A percentile compares a stretch with the other conserved stretches of the same genome.
Evolutionary conservation across 2,797 vertebrate species (phyloP).

Genomic region (Pogoniulus pusillus): DNA sequence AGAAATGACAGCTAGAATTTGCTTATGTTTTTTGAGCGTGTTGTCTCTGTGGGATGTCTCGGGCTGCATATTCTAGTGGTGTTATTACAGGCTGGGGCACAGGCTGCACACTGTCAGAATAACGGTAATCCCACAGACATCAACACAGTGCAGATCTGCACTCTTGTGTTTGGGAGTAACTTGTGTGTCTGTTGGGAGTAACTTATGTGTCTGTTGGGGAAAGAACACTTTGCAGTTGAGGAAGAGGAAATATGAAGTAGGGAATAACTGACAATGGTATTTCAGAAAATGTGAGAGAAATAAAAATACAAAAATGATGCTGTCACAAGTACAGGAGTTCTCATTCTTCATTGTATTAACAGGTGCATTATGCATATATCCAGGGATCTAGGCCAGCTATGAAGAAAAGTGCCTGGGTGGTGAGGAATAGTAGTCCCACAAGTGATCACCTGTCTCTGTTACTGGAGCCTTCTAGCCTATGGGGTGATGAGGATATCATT

Average conservation of each 20-base stretch:
- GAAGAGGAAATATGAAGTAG: not conserved
- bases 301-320: not conserved
- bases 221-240: not conserved
- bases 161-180: not conserved
- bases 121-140: not conserved
- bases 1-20: not conserved
- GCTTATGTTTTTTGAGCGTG: not conserved
- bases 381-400: not conserved
- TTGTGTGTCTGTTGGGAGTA: not conserved
- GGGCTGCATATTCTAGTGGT: not conserved
- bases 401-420: not conserved
- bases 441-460: not conserved
- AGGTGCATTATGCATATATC: fast-evolving
- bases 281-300: not conserved
- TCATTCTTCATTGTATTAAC: not conserved
- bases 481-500: not conserved
- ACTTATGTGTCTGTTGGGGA: not conserved
- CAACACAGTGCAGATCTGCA: not conserved
- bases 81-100: not conserved
- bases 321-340: not conserved
- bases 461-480: not conserved
- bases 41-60: not conserved
- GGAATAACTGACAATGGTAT: not conserved
- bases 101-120: not conserved
- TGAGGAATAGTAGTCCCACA: not conserved